Base-by-base conservation (phyloP, 2,888 invertebrate genomes). In the Amphipyra berbera region DNA sequence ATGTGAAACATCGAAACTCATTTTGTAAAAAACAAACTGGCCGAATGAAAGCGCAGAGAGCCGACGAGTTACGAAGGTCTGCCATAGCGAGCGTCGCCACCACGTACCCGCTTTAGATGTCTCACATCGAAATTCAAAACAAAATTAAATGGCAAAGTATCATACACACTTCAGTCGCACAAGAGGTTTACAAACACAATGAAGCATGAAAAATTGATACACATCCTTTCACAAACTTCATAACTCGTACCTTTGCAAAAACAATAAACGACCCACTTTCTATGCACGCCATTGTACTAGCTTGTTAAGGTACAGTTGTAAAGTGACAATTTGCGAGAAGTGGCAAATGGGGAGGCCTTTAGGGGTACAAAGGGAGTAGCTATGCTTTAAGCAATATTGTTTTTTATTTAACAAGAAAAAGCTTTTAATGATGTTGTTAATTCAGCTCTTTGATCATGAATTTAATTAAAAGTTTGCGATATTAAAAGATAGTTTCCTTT, bases 321-420 rank as follows among this genome's bases (percentile, higher is more conserved):
- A 67, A 79, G 75, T 74, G 78, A 72, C 80, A 80, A 80, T 78
- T 78, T 78, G 67, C 42, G 57, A 63, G 55, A 62, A 78, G 66
- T 58, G 62, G 58, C 59, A 48, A 77, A 74, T 62, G 55, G 61
- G n/a, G 53, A 48, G 21, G 47, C 42, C 37, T 49, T 57, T 57
- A 48, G 47, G 58, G 68, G 44, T 21, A 73, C 57, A 73, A 68
- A 66, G 57, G 57, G 35, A 40, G 50, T 63, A 50, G 62, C 68
- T 65, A 57, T 46, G 58, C 48, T 61, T 57, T 53, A 66, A 68
- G 61, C 42, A 45, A 65, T 61, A 72, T 76, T 63, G 35, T 63
- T 65, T 37, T 76, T 78, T 61, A 61, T 78, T 74, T 69, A 15
- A 47, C 12, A 47, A 46, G 13, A 38, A 27, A 45, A 38, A 35